Percentiles rank a stretch among this genome's conserved stretches.
Evolutionary conservation across 2,888 invertebrate genomes (phyloP).

Genomic region (Pseudococcus jackbeardsleyi): DNA sequence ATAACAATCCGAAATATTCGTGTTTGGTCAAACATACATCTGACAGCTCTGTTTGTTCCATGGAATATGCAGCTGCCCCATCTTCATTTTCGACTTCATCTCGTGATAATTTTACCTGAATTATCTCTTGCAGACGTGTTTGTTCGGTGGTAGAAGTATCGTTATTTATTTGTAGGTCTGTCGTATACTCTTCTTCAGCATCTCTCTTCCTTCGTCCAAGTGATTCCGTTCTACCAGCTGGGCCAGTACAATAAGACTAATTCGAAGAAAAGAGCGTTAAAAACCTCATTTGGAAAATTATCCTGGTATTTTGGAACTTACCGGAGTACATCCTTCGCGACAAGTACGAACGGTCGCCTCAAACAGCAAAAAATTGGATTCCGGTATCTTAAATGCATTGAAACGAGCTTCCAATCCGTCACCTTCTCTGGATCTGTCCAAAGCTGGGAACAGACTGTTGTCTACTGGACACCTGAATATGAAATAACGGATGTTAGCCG

Average conservation of each 20-base stretch:
- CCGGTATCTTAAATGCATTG: slow-evolving; percentile 94
- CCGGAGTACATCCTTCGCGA: slow-evolving; percentile 89
- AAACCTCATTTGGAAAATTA: background rate
- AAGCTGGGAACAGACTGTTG: slow-evolving; percentile 90
- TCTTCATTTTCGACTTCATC: too few species aligned
- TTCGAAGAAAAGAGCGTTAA: background rate
- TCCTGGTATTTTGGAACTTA: slow-evolving; percentile 69
- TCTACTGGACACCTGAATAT: slow-evolving; percentile 87
- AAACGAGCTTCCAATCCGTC: slow-evolving; percentile 92
- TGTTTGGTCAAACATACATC: slow-evolving; percentile 85
- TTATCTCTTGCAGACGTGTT: slow-evolving; percentile 90
- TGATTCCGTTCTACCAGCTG: slow-evolving; percentile 84
- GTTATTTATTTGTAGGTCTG: slow-evolving; percentile 68
- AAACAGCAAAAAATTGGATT: slow-evolving; percentile 92
- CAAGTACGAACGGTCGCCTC: slow-evolving; percentile 93
- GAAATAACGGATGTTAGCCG: background rate
- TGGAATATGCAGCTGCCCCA: too few species aligned
- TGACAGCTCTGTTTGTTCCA: slow-evolving; percentile 75
- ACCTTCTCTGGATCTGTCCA: slow-evolving; percentile 86
- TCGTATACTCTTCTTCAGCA: slow-evolving; percentile 69
- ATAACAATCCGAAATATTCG: slow-evolving; percentile 88
- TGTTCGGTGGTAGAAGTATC: slow-evolving; percentile 70
- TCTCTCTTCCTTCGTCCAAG: slow-evolving; percentile 81
- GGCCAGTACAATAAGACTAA: slow-evolving; percentile 84
- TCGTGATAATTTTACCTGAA: slow-evolving; percentile 76